Evolutionary conservation across 2,888 invertebrate genomes (phyloP).

Genomic region (Helleia helle): DNA sequence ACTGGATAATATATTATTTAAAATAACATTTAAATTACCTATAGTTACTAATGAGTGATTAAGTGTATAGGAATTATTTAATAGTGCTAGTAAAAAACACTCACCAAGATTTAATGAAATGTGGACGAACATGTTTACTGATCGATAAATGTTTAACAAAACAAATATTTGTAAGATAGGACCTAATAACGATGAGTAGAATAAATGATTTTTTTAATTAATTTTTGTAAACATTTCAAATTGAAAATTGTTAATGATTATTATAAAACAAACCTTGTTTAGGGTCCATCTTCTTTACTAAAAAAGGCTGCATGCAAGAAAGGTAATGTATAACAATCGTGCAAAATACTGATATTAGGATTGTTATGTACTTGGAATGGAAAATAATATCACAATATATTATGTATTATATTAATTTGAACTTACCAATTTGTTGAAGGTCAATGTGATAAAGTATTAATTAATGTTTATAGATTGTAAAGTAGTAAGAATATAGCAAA

Average conservation of each 20-base stretch:
- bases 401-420: conserved; percentile 2
- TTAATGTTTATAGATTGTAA: background rate
- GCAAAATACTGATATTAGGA: conserved; percentile 7
- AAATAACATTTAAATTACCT: too few relatives aligned
- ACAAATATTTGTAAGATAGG: background rate
- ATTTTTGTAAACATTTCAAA: too few relatives aligned
- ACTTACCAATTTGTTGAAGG: conserved; percentile 9
- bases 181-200: background rate
- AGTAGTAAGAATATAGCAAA: background rate
- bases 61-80: too few relatives aligned
- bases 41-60: too few relatives aligned
- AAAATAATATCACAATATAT: background rate
- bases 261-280: conserved; percentile 59
- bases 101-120: too few relatives aligned
- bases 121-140: background rate
- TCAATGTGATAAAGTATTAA: background rate
- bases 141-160: background rate
- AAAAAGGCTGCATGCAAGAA: conserved; percentile 69
- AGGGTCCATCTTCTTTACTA: conserved; percentile 64
- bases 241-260: background rate
- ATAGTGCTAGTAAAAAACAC: too few relatives aligned
- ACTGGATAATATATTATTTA: too few relatives aligned
- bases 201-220: background rate
- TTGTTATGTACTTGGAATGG: conserved; percentile 2
- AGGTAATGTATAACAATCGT: conserved; percentile 43